Conservation (phyloP, 2,888 invertebrate genomes). For the Rapana venosa region DNA sequence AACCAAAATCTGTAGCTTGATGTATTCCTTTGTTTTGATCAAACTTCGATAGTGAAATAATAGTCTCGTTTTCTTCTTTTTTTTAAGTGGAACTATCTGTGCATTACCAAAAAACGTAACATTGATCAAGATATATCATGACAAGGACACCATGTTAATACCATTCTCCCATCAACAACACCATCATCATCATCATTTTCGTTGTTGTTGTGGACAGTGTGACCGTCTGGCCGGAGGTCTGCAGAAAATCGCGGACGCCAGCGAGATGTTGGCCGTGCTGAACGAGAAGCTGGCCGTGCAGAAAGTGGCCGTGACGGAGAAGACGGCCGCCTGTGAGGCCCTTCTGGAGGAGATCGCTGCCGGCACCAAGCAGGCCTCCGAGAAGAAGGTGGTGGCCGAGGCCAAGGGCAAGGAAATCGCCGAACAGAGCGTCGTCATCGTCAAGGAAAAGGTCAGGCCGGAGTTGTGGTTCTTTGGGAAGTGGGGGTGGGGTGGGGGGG, state of each 20-base stretch:
- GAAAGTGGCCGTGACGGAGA: slow-evolving; percentile 88
- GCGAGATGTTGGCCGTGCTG: slow-evolving; percentile 87
- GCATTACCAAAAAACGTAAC: too few relatives aligned
- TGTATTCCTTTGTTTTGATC: too few relatives aligned
- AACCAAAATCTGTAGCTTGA: too few relatives aligned
- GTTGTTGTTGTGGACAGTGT: slow-evolving; percentile 80
- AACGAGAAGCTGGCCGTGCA: slow-evolving; percentile 90
- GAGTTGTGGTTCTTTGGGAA: neutral
- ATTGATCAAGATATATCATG: too few relatives aligned
- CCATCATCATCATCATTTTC: too few relatives aligned
- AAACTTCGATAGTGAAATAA: too few relatives aligned
- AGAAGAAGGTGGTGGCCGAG: slow-evolving; percentile 89
- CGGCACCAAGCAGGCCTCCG: slow-evolving; percentile 82
- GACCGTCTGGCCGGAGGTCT: slow-evolving; percentile 86
- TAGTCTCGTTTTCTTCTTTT: too few relatives aligned
- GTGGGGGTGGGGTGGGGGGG: too few relatives aligned
- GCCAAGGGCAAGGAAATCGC: slow-evolving; percentile 90
- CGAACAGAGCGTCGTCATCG: slow-evolving; percentile 88
- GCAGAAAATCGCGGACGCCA: slow-evolving; percentile 92
- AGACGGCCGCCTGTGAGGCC: slow-evolving; percentile 88
- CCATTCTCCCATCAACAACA: too few relatives aligned
- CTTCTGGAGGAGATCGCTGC: slow-evolving; percentile 87
- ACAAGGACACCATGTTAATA: too few relatives aligned
- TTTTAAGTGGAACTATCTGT: too few relatives aligned
- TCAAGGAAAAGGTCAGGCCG: slow-evolving; percentile 84